Evolutionary conservation across 1,140 invertebrate species (phyloP).

Genomic region (Drosophila arizonae): DNA sequence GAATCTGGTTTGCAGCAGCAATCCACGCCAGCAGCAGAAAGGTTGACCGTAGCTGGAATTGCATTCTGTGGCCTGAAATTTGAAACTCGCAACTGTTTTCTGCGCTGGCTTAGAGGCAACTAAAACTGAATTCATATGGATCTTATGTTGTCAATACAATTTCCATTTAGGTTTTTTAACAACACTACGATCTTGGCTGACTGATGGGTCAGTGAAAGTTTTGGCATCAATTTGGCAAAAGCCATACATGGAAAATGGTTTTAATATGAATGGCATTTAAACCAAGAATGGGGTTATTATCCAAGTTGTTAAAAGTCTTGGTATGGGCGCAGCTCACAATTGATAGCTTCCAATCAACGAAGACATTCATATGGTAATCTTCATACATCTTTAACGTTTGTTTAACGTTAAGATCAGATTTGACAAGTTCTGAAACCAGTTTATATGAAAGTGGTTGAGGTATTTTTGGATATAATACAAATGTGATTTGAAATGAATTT

Average conservation of each 20-base stretch:
- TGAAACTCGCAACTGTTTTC: constrained; percentile 14
- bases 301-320: constrained; percentile 37
- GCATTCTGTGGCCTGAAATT: constrained; percentile 23
- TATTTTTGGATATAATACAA: neutral
- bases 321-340: constrained; percentile 24
- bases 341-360: constrained; percentile 25
- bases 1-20: constrained; percentile 1
- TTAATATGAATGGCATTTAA: constrained; percentile 34
- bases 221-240: constrained; percentile 37
- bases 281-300: neutral
- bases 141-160: constrained; percentile 44
- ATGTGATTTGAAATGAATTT: too few relatives aligned
- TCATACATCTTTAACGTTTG: constrained; percentile 40
- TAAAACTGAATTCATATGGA: constrained; percentile 25
- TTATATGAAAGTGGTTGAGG: constrained; percentile 6
- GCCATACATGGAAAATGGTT: constrained; percentile 14
- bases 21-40: constrained; percentile 42
- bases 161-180: constrained; percentile 13
- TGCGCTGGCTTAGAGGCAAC: constrained; percentile 34
- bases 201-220: constrained; percentile 35
- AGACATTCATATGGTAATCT: constrained; percentile 58
- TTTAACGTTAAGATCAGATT: constrained; percentile 7
- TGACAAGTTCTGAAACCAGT: constrained; percentile 29
- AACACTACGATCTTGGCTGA: constrained; percentile 9
- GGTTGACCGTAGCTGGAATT: constrained; percentile 37